Base-by-base conservation (phyloP, 92 coral and sea anemone species). In the Epizoanthus illoricatus region DNA sequence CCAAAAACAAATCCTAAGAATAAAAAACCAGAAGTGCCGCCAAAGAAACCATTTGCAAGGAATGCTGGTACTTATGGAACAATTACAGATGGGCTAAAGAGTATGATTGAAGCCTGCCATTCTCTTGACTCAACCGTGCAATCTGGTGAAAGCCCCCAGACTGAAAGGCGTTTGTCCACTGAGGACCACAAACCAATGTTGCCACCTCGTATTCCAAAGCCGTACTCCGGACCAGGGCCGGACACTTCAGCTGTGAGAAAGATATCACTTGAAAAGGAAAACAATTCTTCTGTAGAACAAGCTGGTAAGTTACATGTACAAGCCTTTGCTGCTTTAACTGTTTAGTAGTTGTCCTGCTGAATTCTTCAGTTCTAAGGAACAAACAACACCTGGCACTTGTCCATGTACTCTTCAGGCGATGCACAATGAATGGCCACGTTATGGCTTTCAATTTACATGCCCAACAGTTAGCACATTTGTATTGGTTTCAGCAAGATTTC, bases 121-220 rank as follows among this genome's bases (percentile, higher is more conserved):
- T 79, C 84, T 20, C 82, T 80, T 41, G 60, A 82, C 56, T 64
- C 80, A 36, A 65, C 62, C 7, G 86, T 81, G 28, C 58, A 54
- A 23, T 64, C 76, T 43, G 58, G 75, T 2, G 72, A 79, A 36
- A 56, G 80, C n/a, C 55, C 56, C 45, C 74, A 82, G 16, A 24
- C 40, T 15, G 86, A 80, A 33, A 74, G n/a, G 40, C 81, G 41
- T 23, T 69, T 52, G 60, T 58, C 80, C 39, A 9, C 23, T 2
- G 69, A 28, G 13, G 89, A 76, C 18, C 20, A 24, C 10, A 79
- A 87, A 15, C 82, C 65, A 16, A 74, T 61, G n/a, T 84, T 75
- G 47, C 98, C 94, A 2, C 98, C 98, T 40, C 95, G 97, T 5
- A 85, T 89, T 74, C 98, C 98, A 16, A 91, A 89, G 72, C 99